Percentiles rank a stretch among this genome's conserved stretches.
These are phyloP conservation scores for Camelus bactrianus DNA, from an alignment of 2,113 vertebrate genomes.

Conservation along the genomic window DNA sequence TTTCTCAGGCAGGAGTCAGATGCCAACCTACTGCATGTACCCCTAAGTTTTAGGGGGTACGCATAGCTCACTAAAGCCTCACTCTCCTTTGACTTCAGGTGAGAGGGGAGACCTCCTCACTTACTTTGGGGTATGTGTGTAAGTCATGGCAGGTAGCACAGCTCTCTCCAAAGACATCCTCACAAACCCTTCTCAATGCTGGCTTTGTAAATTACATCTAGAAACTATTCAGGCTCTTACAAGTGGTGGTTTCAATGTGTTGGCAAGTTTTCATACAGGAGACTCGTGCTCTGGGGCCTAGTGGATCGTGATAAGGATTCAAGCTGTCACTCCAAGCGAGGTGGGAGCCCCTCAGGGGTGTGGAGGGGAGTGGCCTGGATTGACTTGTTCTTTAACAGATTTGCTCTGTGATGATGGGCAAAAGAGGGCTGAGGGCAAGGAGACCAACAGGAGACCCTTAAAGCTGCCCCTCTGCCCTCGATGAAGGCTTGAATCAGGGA, in stretches of 20 bases:
- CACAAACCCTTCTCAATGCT: neutral
- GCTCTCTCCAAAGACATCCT: neutral
- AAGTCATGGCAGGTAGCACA: too few species aligned
- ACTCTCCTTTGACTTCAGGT: neutral
- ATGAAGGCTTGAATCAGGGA: neutral
- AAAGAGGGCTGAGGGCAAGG: neutral
- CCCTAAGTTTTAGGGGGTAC: neutral
- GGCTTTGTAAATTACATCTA: neutral
- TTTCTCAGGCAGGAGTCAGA: neutral
- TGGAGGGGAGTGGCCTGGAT: neutral
- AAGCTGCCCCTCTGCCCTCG: accelerated
- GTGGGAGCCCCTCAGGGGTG: neutral
- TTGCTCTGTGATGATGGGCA: accelerated
- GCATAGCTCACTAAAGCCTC: neutral
- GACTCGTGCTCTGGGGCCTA: neutral
- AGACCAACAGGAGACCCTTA: too few species aligned
- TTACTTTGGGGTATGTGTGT: neutral
- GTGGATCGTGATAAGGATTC: neutral
- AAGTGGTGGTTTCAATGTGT: neutral
- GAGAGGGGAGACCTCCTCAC: neutral
- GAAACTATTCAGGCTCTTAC: neutral
- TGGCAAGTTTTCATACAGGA: neutral
- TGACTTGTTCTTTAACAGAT: neutral
- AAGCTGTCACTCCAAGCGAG: neutral
- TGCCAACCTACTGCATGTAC: neutral